Evolutionary conservation across 2,888 invertebrate species (phyloP).

Genomic region (Gastracanthus pulcherrimus): DNA sequence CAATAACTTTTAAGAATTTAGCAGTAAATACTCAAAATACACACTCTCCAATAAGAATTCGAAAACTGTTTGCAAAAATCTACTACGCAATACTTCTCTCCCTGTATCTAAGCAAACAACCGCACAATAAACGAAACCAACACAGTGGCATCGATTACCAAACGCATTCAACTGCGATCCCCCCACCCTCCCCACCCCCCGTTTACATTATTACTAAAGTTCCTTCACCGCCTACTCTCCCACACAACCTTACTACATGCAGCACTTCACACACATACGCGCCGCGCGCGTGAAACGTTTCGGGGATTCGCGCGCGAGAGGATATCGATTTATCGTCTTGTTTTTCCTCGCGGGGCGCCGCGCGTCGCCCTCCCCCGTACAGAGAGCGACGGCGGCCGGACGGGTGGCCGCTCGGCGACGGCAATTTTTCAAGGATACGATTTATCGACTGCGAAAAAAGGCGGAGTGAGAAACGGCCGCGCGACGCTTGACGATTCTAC

Average conservation of each 20-base stretch:
- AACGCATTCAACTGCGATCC: too few species aligned
- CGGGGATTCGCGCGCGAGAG: conserved; percentile 3
- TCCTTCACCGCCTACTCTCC: neutral
- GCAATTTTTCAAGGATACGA: conserved; percentile 53
- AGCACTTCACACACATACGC: neutral
- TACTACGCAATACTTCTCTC: too few species aligned
- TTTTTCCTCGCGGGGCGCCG: conserved; percentile 23
- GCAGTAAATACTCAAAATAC: too few species aligned
- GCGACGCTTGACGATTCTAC: conserved; percentile 13
- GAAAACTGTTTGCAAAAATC: too few species aligned
- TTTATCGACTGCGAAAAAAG: conserved; percentile 54
- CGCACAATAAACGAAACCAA: too few species aligned
- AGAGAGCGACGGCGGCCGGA: neutral
- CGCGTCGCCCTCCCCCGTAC: conserved; percentile 4
- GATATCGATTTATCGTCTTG: conserved; percentile 55
- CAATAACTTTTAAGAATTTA: too few species aligned
- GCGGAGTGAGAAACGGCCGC: conserved; percentile 20
- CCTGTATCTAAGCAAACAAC: too few species aligned
- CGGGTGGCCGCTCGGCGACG: conserved; percentile 2
- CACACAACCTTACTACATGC: too few species aligned
- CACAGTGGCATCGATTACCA: too few species aligned
- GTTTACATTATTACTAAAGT: neutral
- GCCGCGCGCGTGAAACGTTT: neutral
- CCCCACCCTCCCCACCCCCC: too few species aligned
- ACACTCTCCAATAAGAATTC: too few species aligned